Percentiles rank a stretch among this genome's conserved stretches.
phyloP scores from a whole-genome alignment of 2,797 vertebrate genomes.

The Pempheris klunzingeri region DNA sequence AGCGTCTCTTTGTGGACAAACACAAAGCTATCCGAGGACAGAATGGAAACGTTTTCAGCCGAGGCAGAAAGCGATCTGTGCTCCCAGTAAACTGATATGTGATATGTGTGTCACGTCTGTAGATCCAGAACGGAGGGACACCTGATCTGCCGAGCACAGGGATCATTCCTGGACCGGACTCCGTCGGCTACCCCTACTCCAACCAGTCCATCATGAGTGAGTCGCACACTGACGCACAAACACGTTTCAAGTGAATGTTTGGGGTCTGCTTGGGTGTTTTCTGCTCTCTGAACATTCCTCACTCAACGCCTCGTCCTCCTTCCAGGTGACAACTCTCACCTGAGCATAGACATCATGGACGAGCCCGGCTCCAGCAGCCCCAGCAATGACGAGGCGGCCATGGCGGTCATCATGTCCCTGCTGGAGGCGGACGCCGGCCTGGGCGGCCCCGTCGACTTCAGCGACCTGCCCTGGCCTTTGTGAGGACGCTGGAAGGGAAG shows the following conservation, averaged over 20 bases:
- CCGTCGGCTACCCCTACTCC: slow-evolving; percentile 94
- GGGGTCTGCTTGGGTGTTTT: rapidly evolving
- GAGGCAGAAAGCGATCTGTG: not conserved
- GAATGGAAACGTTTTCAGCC: not conserved
- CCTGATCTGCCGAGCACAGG: slow-evolving; percentile 92
- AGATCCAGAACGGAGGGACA: slow-evolving; percentile 96
- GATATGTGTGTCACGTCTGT: slow-evolving; percentile 10
- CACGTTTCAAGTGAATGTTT: not conserved
- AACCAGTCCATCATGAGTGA: slow-evolving; percentile 97
- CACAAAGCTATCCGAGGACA: not conserved
- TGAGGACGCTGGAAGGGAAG: slow-evolving; percentile 77
- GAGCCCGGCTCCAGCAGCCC: slow-evolving; percentile 98
- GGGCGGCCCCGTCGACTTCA: slow-evolving; percentile 98
- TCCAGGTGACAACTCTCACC: slow-evolving; percentile 94
- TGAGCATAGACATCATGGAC: slow-evolving; percentile 96
- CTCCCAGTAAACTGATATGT: slow-evolving; percentile 11
- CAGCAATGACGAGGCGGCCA: slow-evolving; percentile 97
- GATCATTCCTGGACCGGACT: slow-evolving; percentile 91
- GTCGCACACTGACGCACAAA: slow-evolving; percentile 45
- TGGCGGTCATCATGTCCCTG: slow-evolving; percentile 99
- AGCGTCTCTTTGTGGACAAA: not conserved
- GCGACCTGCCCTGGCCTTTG: slow-evolving; percentile 98
- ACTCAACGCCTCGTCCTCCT: not conserved
- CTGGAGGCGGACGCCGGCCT: slow-evolving; percentile 98
- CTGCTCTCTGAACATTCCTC: not conserved